Evolutionary conservation across 1,140 invertebrate species (phyloP), one percentile per base, ranked within the genome.

Genomic region (Thereuonema tuberculata): DNA sequence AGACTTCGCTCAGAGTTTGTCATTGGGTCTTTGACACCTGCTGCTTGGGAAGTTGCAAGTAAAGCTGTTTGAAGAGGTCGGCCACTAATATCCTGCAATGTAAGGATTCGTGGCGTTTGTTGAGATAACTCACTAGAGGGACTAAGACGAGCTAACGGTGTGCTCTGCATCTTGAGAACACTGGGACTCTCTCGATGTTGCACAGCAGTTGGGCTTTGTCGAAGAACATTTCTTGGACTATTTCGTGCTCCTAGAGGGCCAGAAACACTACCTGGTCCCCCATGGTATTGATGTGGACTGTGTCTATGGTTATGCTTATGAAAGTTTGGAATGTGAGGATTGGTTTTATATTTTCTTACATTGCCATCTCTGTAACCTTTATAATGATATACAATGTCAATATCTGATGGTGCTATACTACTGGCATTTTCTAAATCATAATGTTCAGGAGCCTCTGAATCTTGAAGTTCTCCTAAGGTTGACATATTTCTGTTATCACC

Each of bases 381-480:
- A 70, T 97, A 97, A 71, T 97, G 93, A 68, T 93, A 93, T 1
- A 94, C 89, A 61, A 97, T 90, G 69, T 97, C 93, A 62, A 96
- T 95, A 72, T 97, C 94, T 14, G 91, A 94, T 0, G 94, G 93
- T 0, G 94, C 94, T 64, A 98, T 96, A 0, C 90, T 94, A 71
- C 91, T 94, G 0, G 93, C 91, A 74, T 97, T 97, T 73, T 98
- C 93, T 56, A 98, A 75, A 71, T 98, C 93, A 68, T 98, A 97
- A 70, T 94, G 93, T 70, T 97, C 93, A 0, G 92, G 91, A 63
- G 87, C 80, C 70, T 95, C 91, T 0, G 86, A 84, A 69, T 87
- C 84, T 55, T 84, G 70, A 63, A 83, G 80, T 60, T 80, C 80
- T 37, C 85, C 75, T 60, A 78, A 78, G 0, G 78, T 52, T 31